phyloP scores from a whole-genome alignment of 2,797 vertebrate species.

The Myripristis murdjan region DNA sequence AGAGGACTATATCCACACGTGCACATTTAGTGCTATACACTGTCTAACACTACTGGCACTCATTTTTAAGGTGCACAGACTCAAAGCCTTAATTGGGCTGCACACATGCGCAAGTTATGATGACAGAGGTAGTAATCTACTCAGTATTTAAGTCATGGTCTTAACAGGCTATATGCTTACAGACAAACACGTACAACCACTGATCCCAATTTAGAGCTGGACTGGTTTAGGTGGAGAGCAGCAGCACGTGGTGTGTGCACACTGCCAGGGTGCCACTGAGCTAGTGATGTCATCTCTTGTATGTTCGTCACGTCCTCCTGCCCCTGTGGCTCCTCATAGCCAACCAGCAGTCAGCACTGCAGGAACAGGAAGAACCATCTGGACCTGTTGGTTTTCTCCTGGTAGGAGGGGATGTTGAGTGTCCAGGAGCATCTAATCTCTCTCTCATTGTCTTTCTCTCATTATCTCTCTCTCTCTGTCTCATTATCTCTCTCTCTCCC shows the following conservation, averaged over 20 bases:
- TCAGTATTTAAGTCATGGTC: constrained; percentile 21
- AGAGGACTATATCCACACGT: not conserved
- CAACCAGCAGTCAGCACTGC: constrained; percentile 70
- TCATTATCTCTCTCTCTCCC: constrained; percentile 18
- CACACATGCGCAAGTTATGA: constrained; percentile 1
- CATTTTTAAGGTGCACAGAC: not conserved
- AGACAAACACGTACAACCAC: constrained; percentile 48
- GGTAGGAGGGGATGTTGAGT: constrained; percentile 59
- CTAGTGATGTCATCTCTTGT: constrained; percentile 69
- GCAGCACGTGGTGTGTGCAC: constrained; percentile 61
- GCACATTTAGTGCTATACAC: not conserved
- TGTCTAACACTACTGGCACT: constrained; percentile 13
- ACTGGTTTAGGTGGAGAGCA: constrained; percentile 43
- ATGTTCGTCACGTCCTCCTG: constrained; percentile 67
- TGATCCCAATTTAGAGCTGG: constrained; percentile 43
- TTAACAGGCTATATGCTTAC: constrained; percentile 24
- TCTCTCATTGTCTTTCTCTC: no score
- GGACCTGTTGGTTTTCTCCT: constrained; percentile 74
- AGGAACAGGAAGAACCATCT: constrained; percentile 86
- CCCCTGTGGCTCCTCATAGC: constrained; percentile 58
- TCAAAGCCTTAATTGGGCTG: not conserved
- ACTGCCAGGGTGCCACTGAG: constrained; percentile 65
- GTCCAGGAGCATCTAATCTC: not conserved
- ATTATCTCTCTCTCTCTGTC: no score
- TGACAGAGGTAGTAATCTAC: constrained; percentile 15